phyloP scores from a whole-genome alignment of 64 coral and sea anemone species.

The Actinia tenebrosa region DNA sequence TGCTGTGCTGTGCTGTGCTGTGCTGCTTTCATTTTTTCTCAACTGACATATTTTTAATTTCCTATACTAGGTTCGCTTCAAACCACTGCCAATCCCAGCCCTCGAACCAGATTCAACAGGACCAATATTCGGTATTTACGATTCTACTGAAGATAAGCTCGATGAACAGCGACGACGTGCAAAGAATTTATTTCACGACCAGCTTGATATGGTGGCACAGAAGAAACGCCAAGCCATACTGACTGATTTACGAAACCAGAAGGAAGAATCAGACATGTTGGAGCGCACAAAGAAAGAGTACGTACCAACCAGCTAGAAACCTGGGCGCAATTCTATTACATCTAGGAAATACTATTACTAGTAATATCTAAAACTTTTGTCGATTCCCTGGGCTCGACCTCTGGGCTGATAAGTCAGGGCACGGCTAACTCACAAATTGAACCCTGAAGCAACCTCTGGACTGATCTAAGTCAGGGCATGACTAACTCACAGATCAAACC shows the following conservation, averaged over 20 bases:
- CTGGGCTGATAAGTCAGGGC: too few species aligned
- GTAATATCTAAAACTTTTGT: too few species aligned
- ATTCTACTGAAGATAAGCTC: conserved; percentile 87
- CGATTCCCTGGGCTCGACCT: too few species aligned
- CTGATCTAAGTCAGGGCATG: too few species aligned
- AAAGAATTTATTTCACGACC: conserved; percentile 81
- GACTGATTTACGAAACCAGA: conserved; percentile 73
- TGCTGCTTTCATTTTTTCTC: background rate
- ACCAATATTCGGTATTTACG: conserved; percentile 87
- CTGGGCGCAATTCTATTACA: too few species aligned
- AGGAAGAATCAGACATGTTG: conserved; percentile 93
- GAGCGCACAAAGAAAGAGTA: conserved; percentile 92
- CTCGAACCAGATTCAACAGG: conserved; percentile 83
- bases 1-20: too few species aligned
- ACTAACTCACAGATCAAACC: too few species aligned
- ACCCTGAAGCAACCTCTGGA: too few species aligned
- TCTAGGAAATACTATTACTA: too few species aligned
- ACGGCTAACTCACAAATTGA: too few species aligned
- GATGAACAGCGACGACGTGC: conserved; percentile 65
- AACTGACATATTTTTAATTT: background rate
- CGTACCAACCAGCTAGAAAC: background rate
- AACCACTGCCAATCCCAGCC: conserved; percentile 86
- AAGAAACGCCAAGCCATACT: conserved; percentile 90
- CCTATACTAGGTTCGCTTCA: conserved; percentile 63
- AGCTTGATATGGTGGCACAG: conserved; percentile 95